Evolutionary conservation across 2,888 invertebrate genomes (phyloP), one percentile per base, ranked within the genome.

Genomic region (Mechanitis mazaeus): DNA sequence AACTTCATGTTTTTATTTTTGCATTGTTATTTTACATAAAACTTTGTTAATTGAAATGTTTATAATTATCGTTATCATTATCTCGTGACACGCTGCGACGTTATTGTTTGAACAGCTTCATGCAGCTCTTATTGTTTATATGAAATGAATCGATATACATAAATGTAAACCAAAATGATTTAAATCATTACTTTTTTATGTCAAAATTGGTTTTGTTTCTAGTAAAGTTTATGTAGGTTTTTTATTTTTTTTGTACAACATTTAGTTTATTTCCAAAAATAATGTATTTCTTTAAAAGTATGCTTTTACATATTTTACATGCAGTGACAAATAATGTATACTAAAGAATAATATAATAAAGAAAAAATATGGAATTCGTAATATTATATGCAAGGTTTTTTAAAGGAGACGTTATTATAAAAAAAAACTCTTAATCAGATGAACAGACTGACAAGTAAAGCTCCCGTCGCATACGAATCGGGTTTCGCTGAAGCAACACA

Each of bases 381-480:
- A 6, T 50, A 6, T 31, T 31, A 31, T 31, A 31, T 31, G 50
- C 50, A 31, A 50, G 31, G 3, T 50, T 31, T 50, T 20, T 50
- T 50, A 9, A 50, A 50, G 31, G 7, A 31, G 50, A 31, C 50
- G 9, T 50, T 28, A 31, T 50, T 28, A 50, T 50, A 50, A 31
- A 50, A 50, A 50, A 31, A 59, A 58, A 58, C 56, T 45, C 47
- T 42, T 45, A 63, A 55, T 59, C 54, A 57, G 63, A 63, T 63
- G 63, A 54, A 62, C 58, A 56, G 60, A 54, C 57, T 58, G 67
- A 71, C 73, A 76, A 72, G 71, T 71, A 72, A 74, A 75, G 70
- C 69, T 71, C 67, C 73, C 74, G 73, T 70, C 72, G 78, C 74
- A 77, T 79, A 77, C 75, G 70, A 77, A 79, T 76, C 64, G 70